Evolutionary conservation across 2,888 invertebrate species (phyloP).

Genomic region (Nymphalis c-album): DNA sequence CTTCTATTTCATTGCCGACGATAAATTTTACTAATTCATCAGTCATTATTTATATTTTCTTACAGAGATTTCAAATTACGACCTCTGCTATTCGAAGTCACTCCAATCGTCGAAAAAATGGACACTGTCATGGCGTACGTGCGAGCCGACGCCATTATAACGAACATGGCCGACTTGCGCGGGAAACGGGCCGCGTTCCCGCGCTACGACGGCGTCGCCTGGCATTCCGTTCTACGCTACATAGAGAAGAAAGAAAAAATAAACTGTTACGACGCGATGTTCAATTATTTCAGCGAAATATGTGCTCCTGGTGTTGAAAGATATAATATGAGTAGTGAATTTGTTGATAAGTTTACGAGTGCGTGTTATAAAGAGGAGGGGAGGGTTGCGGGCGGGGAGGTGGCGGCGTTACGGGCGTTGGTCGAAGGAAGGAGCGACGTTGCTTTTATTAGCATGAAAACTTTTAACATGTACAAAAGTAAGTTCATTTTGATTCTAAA

Average conservation of each 20-base stretch:
- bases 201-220: slow-evolving; percentile 87
- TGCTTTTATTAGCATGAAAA: slow-evolving; percentile 86
- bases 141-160: slow-evolving; percentile 80
- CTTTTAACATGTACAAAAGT: slow-evolving; percentile 83
- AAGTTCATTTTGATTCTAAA: slow-evolving; percentile 38
- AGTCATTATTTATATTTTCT: slow-evolving; percentile 36
- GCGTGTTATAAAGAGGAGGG: slow-evolving; percentile 59
- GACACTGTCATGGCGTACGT: slow-evolving; percentile 86
- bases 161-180: slow-evolving; percentile 82
- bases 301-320: slow-evolving; percentile 80
- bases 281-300: slow-evolving; percentile 84
- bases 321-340: slow-evolving; percentile 42
- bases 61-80: slow-evolving; percentile 79
- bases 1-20: too few species aligned
- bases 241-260: slow-evolving; percentile 61
- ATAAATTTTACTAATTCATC: too few species aligned
- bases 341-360: slow-evolving; percentile 49
- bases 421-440: slow-evolving; percentile 87
- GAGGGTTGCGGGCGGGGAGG: slow-evolving; percentile 76
- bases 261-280: slow-evolving; percentile 64
- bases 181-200: slow-evolving; percentile 91
- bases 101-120: slow-evolving; percentile 80
- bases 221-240: slow-evolving; percentile 81
- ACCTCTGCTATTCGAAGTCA: slow-evolving; percentile 83
- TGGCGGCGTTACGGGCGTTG: slow-evolving; percentile 85